Evolutionary conservation across 2,113 vertebrate genomes (phyloP).

Genomic region (Brachionichthys hirsutus): DNA sequence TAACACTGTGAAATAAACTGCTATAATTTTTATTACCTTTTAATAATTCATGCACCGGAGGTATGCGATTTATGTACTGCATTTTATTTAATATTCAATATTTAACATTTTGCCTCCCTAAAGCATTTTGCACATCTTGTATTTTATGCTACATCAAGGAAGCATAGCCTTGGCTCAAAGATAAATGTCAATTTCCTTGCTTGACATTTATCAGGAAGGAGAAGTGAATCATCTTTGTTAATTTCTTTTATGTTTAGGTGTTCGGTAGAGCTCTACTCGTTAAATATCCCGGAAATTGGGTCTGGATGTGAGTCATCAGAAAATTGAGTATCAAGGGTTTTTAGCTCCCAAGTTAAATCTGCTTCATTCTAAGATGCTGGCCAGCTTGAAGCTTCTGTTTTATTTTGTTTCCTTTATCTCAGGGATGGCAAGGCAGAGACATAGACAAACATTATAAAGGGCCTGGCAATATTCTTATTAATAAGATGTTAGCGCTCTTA

Average conservation of each 20-base stretch:
- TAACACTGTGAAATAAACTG: no score
- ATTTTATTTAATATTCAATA: no score
- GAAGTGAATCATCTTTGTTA: slow-evolving; percentile 14
- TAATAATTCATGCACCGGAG: no score
- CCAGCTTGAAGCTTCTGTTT: slow-evolving; percentile 28
- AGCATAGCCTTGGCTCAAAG: background rate
- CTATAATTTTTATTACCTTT: no score
- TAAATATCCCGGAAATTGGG: slow-evolving; percentile 40
- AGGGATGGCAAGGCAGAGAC: slow-evolving; percentile 12
- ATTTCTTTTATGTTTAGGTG: slow-evolving; percentile 37
- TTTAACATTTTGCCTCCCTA: no score
- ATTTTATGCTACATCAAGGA: slow-evolving; percentile 3
- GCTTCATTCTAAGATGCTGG: slow-evolving; percentile 31
- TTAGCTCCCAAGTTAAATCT: slow-evolving; percentile 42
- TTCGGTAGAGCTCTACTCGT: slow-evolving; percentile 18
- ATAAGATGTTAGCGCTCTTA: slow-evolving; percentile 29
- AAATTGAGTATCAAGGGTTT: slow-evolving; percentile 23
- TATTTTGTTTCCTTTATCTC: slow-evolving; percentile 23
- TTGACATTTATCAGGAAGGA: slow-evolving; percentile 21
- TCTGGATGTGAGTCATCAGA: slow-evolving; percentile 23
- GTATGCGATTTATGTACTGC: no score
- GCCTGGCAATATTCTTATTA: slow-evolving; percentile 27
- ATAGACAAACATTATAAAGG: slow-evolving; percentile 35
- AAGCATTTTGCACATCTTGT: background rate
- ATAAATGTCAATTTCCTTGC: slow-evolving; percentile 10